These are phyloP conservation scores for Luperina testacea DNA, from an alignment of 2,888 invertebrate species.

Conservation along the genomic window DNA sequence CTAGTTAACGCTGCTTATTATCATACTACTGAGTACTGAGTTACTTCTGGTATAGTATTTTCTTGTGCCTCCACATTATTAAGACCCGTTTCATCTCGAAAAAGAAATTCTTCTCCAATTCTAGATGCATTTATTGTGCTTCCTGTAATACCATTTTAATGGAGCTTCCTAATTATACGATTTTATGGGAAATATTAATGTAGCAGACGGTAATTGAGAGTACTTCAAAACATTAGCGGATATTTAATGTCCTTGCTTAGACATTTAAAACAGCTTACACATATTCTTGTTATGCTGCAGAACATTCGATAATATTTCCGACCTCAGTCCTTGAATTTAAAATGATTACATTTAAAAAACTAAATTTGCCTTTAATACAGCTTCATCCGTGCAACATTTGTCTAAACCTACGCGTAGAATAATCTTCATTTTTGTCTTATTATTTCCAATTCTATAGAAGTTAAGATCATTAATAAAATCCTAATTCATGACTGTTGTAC, in stretches of 20 bases:
- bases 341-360: neutral
- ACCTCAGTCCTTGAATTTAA: slow-evolving; percentile 2
- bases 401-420: slow-evolving; percentile 1
- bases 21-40: slow-evolving; percentile 20
- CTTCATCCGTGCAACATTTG: slow-evolving; percentile 22
- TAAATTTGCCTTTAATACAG: slow-evolving; percentile 8
- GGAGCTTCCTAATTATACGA: slow-evolving; percentile 28
- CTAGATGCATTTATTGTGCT: slow-evolving; percentile 27
- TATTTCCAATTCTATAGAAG: slow-evolving; percentile 21
- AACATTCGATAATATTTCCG: neutral
- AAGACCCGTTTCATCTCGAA: slow-evolving; percentile 37
- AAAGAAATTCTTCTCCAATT: slow-evolving; percentile 30
- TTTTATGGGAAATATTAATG: slow-evolving; percentile 33
- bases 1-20: slow-evolving; percentile 47
- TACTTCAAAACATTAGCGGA: slow-evolving; percentile 36
- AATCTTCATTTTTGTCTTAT: slow-evolving; percentile 8
- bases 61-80: slow-evolving; percentile 34
- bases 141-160: slow-evolving; percentile 27
- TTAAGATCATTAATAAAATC: slow-evolving; percentile 41
- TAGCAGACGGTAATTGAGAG: slow-evolving; percentile 19
- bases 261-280: slow-evolving; percentile 20
- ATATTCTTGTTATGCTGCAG: slow-evolving; percentile 2
- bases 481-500: slow-evolving; percentile 49
- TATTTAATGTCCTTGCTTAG: slow-evolving; percentile 37
- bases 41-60: slow-evolving; percentile 34